These are phyloP conservation scores for Uropetala carovei DNA, from an alignment of 2,888 invertebrate genomes.

Conservation along the genomic window DNA sequence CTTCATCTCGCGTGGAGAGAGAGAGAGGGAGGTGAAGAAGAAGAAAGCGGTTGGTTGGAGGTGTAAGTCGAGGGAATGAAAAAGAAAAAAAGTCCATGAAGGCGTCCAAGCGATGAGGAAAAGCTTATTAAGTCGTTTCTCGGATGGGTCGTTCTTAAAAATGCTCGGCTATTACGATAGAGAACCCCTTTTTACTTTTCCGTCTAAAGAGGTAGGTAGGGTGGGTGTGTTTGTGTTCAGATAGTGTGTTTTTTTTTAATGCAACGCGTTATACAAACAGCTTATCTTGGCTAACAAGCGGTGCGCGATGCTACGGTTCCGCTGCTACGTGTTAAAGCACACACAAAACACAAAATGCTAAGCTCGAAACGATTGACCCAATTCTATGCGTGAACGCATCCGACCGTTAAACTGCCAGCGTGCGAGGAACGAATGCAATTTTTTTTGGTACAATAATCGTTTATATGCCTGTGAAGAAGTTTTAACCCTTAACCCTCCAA, in stretches of 20 bases:
- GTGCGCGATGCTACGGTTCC: not conserved
- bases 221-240: not conserved
- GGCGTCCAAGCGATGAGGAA: not conserved
- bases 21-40: not conserved
- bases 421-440: not conserved
- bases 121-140: conserved; percentile 47
- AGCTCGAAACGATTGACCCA: conserved; percentile 36
- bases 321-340: not conserved
- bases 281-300: conserved; percentile 9
- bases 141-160: conserved; percentile 25
- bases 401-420: not conserved
- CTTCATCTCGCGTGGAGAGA: conserved; percentile 36
- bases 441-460: no score
- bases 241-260: conserved; percentile 17
- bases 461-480: no score
- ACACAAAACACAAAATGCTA: not conserved
- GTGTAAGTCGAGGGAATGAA: not conserved
- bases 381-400: not conserved
- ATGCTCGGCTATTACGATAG: conserved; percentile 7
- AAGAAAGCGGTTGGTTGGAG: not conserved
- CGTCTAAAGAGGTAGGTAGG: not conserved
- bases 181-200: not conserved
- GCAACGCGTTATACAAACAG: conserved; percentile 45
- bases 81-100: not conserved
- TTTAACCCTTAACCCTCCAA: no score